Conservation (phyloP, 2,797 vertebrate genomes). For the Sphenodon punctatus region DNA sequence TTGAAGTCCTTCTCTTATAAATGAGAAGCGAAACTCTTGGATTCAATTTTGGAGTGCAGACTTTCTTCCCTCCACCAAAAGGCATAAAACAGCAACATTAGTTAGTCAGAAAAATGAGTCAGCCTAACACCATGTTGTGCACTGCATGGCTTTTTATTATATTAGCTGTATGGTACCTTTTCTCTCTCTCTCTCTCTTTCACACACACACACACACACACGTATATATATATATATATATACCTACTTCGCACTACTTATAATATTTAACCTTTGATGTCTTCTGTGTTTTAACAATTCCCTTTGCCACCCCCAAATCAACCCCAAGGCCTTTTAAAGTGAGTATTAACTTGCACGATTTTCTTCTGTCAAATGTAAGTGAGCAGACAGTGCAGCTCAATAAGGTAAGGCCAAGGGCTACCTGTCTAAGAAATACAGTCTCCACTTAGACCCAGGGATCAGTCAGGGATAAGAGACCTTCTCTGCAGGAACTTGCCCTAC, state of each 20-base stretch:
- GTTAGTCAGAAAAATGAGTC: not conserved
- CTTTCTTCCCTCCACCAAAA: not conserved
- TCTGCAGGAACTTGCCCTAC: conserved; percentile 10
- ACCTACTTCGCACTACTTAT: too few species aligned
- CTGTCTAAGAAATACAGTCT: not conserved
- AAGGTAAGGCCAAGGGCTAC: not conserved
- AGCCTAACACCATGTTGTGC: not conserved
- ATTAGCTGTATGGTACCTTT: not conserved
- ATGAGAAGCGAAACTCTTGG: not conserved
- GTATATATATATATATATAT: too few species aligned
- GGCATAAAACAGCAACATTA: not conserved
- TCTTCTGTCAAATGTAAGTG: not conserved
- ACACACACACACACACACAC: fast-evolving
- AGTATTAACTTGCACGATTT: not conserved
- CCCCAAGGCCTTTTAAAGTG: not conserved
- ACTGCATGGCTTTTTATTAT: not conserved
- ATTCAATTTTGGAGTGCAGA: not conserved
- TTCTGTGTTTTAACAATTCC: too few species aligned
- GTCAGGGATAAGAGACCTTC: not conserved
- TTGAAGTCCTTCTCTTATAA: not conserved
- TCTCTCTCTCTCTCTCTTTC: not conserved
- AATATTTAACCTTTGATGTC: too few species aligned
- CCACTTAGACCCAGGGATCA: not conserved
- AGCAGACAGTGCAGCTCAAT: not conserved
- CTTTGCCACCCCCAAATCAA: too few species aligned